Conservation (phyloP, 2,797 vertebrate genomes). For the Buphagus erythrorhynchus region DNA sequence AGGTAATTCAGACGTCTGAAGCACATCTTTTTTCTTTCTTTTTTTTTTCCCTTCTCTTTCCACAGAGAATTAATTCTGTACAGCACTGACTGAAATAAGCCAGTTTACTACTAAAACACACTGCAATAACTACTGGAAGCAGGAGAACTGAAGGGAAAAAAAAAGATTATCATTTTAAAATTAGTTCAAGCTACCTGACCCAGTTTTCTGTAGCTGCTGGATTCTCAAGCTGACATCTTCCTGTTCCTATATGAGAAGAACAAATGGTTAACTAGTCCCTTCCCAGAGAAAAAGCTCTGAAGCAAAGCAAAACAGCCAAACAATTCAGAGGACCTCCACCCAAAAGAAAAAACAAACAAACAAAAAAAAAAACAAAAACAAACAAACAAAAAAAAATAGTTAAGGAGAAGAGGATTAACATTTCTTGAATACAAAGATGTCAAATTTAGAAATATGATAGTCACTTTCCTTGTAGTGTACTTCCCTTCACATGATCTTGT, state of each 20-base stretch:
- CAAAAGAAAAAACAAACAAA: too few relatives aligned
- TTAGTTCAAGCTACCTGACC: constrained; percentile 36
- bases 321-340: not conserved
- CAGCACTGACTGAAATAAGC: constrained; percentile 27
- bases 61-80: constrained; percentile 35
- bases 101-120: constrained; percentile 62
- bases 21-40: not conserved
- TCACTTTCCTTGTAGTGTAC: not conserved
- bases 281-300: not conserved
- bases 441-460: not conserved
- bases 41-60: not conserved
- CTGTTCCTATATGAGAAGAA: not conserved
- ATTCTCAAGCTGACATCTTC: not conserved
- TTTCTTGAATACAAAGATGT: not conserved
- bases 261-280: not conserved
- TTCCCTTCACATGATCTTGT: not conserved
- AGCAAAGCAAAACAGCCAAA: not conserved
- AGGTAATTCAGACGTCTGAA: constrained; percentile 71
- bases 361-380: too few relatives aligned
- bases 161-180: constrained; percentile 28
- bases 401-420: not conserved
- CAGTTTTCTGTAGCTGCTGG: constrained; percentile 16
- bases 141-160: constrained; percentile 17
- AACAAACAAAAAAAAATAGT: not conserved
- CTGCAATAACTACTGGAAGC: not conserved